Base-by-base conservation (phyloP, 2,888 invertebrate genomes). In the Scaptomyza polygonia region DNA sequence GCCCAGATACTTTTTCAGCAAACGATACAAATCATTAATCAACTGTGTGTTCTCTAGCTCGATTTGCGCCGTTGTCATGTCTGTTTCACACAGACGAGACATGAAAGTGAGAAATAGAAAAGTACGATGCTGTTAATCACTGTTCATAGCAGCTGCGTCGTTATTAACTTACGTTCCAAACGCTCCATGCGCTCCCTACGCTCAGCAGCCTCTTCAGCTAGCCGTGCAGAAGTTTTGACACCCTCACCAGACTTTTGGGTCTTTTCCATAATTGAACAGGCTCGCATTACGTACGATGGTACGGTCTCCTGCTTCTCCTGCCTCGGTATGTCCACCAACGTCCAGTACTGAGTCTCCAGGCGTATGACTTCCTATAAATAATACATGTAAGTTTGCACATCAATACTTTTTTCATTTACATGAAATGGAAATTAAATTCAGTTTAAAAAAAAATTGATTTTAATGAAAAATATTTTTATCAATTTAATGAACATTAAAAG, bases 291-390 rank as follows among this genome's bases (percentile, higher is more conserved):
- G 91, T 97, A 98, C 8, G 96, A 96, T 51, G 96, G 97, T 16
- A 98, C 97, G 2, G 97, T 97, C 92, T 98, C 98, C 82, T 97
- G 97, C 90, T 97, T 97, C 91, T 98, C 97, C 91, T 98, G 98
- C 70, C 96, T 95, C 36, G 98, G 98, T 65, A 98, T 96, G 92
- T 98, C 98, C 64, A 98, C 96, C 86, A 98, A 92, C 7, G 97
- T 96, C 98, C 98, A 98, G 92, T 98, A 97, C 90, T 97, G 96
- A 7, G 97, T 96, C 93, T 97, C 97, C 88, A 97, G 93, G 76
- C 96, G 95, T 75, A 97, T 97, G 43, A 97, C 97, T 86, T 97
- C 97, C 97, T 97, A 92, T 45, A 91, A 90, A 36, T 11, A 21
- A 49, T 27, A 34, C 6, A n/a, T 5, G 1, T 12, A 11, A 39